Base-by-base conservation (phyloP, 2,888 invertebrate species). In the Portevinia maculata region DNA sequence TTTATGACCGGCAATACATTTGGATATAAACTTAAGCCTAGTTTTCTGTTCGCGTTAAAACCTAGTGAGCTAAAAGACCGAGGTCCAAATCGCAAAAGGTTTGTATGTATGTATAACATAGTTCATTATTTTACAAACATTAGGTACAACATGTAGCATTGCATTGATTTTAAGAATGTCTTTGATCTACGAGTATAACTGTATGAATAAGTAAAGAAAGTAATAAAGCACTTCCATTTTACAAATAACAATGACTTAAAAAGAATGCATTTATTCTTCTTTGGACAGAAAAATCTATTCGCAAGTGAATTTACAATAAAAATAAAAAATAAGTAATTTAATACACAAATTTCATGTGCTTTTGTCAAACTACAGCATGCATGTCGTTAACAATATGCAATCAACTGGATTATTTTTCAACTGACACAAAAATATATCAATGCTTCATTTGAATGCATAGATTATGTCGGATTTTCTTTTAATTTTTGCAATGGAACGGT, bases 381-480 rank as follows among this genome's bases (percentile, higher is more conserved):
- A 70, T 44, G 60, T 28, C 52, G 34, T 71, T 62, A 19, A 62
- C 52, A 71, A 60, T 71, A 44, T 71, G 71, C 71, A 71, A 71
- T 71, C 71, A 71, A 53, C 60, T 60, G 60, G 60, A 71, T 71
- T 62, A 71, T 71, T 53, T 52, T 62, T 11, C 53, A 71, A 53
- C 53, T 46, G 60, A 71, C 24, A 71, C 53, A 53, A 46, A 71
- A 24, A 19, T 73, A 62, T 73, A 17, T 73, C 44, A 41, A 28
- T 32, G 44, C 62, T 71, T 71, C 62, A 62, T 73, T 73, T 73
- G 62, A 53, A 73, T 73, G 62, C 62, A 71, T 30, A 71, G 53
- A 53, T 41, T 59, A 37, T 32, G 24, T n/a, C 11, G 44, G 53
- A 62, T 62, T 71, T 28, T 44, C 32, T 44, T 41, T 60, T 53